Percentiles rank a stretch among this genome's conserved stretches.
Conservation (phyloP, 2,797 vertebrate species). For the Merluccius polli region DNA sequence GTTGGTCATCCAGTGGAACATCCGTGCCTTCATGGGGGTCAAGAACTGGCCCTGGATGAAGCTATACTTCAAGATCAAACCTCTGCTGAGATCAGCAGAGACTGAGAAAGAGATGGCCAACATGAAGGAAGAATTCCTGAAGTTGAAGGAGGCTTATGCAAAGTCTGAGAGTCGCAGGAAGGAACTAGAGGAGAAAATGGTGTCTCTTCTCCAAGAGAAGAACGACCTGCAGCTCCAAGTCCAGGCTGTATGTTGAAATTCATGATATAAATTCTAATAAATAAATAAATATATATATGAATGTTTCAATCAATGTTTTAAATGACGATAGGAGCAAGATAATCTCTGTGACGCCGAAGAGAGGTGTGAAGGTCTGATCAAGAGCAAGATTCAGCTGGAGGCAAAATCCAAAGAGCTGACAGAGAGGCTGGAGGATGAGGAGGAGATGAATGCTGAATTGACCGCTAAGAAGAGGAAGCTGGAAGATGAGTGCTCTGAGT, state of each 20-base stretch:
- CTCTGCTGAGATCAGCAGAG: constrained; percentile 83
- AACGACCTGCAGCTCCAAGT: constrained; percentile 77
- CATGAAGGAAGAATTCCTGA: constrained; percentile 77
- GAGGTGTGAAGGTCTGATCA: background rate
- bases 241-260: constrained; percentile 63
- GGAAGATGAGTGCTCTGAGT: constrained; percentile 65
- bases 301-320: no score
- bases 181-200: constrained; percentile 79
- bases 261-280: constrained; percentile 43
- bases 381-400: background rate
- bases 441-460: constrained; percentile 63
- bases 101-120: constrained; percentile 83
- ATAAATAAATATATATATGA: no score
- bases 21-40: constrained; percentile 87
- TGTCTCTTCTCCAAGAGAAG: constrained; percentile 76
- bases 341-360: background rate
- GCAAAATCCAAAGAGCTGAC: background rate
- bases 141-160: constrained; percentile 73
- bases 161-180: constrained; percentile 75
- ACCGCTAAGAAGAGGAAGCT: background rate
- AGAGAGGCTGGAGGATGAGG: constrained; percentile 54
- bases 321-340: background rate
- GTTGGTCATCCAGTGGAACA: constrained; percentile 83
- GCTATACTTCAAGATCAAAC: constrained; percentile 90
- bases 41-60: constrained; percentile 96